Conservation (phyloP, 2,797 vertebrate genomes). For the Sebastes minor region DNA sequence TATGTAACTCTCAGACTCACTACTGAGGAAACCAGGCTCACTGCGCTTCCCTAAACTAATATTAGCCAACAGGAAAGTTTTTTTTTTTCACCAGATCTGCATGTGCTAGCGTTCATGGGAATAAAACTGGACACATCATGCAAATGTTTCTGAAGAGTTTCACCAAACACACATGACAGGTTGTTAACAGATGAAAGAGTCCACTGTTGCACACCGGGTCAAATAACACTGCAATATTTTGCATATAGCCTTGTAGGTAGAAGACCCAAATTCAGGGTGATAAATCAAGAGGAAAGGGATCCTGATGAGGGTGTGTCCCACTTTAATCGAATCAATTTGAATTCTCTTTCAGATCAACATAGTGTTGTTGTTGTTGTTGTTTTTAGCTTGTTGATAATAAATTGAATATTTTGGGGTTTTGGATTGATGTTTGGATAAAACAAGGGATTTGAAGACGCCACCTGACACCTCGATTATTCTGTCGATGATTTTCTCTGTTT, state of each 20-base stretch:
- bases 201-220: not conserved
- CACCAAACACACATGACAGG: not conserved
- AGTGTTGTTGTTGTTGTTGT: not conserved
- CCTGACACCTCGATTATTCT: too few species aligned
- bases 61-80: conserved; percentile 13
- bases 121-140: not conserved
- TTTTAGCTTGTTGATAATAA: not conserved
- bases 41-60: conserved; percentile 25
- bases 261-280: not conserved
- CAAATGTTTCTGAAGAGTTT: not conserved
- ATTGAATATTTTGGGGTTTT: not conserved
- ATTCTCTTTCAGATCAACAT: not conserved
- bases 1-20: conserved; percentile 15
- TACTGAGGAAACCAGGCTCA: not conserved
- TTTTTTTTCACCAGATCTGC: not conserved
- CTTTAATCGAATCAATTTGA: not conserved
- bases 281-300: not conserved
- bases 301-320: not conserved
- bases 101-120: not conserved
- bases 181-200: not conserved
- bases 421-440: not conserved
- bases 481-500: too few species aligned
- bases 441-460: not conserved
- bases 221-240: not conserved
- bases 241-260: not conserved